Evolutionary conservation across 92 coral and sea anemone genomes (phyloP).

Genomic region (Parazoanthus swiftii): DNA sequence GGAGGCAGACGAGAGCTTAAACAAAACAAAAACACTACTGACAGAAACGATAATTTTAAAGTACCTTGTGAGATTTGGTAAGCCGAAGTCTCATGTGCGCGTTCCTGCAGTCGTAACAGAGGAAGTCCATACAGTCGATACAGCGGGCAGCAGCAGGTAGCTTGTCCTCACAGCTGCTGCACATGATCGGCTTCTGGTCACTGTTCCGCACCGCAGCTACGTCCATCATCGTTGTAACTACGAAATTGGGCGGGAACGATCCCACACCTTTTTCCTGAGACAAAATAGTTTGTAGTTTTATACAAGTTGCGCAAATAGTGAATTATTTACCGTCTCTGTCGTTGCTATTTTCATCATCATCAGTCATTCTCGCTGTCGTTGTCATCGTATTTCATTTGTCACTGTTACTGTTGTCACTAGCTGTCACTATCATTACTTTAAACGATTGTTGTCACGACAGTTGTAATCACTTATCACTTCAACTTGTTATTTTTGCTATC

Average conservation of each 20-base stretch:
- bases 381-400: too few species aligned
- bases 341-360: too few species aligned
- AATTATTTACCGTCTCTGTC: not conserved
- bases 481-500: too few species aligned
- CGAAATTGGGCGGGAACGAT: slow-evolving; percentile 98
- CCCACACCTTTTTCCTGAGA: slow-evolving; percentile 84
- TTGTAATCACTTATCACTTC: too few species aligned
- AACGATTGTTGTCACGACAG: too few species aligned
- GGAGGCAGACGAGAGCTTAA: not conserved
- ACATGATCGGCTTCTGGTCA: slow-evolving; percentile 92
- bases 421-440: too few species aligned
- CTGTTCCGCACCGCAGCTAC: slow-evolving; percentile 96
- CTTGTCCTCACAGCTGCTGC: slow-evolving; percentile 99
- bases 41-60: not conserved
- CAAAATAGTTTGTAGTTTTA: not conserved
- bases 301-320: not conserved
- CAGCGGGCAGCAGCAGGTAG: slow-evolving; percentile 99
- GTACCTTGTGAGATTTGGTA: slow-evolving; percentile 94
- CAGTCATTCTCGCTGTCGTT: too few species aligned
- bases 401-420: too few species aligned
- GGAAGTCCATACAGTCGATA: slow-evolving; percentile 98
- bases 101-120: slow-evolving; percentile 94
- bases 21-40: not conserved
- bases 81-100: slow-evolving; percentile 97
- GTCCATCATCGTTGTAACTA: slow-evolving; percentile 99